A percentile compares a stretch with the other conserved stretches of the same genome.
phyloP scores from a whole-genome alignment of 2,888 invertebrate genomes.

The Pammene fasciana region DNA sequence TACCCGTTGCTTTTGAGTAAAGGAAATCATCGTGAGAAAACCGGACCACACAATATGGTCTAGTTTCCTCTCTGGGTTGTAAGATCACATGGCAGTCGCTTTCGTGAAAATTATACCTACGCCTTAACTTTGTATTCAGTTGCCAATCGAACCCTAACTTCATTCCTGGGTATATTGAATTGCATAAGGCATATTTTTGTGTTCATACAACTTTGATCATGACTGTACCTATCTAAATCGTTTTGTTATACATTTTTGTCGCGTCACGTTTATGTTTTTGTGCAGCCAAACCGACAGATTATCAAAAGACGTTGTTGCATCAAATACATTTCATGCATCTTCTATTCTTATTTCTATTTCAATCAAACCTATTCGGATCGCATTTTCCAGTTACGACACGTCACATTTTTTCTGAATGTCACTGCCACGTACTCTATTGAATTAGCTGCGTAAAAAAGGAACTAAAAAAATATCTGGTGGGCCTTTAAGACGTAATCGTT shows the following conservation, averaged over 20 bases:
- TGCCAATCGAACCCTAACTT: too few species aligned
- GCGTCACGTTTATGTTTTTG: background rate
- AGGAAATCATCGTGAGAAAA: too few species aligned
- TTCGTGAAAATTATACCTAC: too few species aligned
- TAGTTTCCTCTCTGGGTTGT: too few species aligned
- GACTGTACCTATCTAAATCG: too few species aligned
- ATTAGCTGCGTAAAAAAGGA: background rate
- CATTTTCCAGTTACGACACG: background rate
- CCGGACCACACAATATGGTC: too few species aligned
- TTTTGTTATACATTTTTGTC: background rate
- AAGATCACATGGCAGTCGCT: too few species aligned
- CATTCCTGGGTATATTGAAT: too few species aligned
- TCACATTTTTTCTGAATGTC: constrained; percentile 3
- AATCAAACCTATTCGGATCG: constrained; percentile 6
- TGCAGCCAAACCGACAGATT: background rate
- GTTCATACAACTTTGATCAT: too few species aligned
- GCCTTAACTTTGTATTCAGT: too few species aligned
- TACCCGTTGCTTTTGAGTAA: too few species aligned
- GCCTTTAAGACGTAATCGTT: background rate
- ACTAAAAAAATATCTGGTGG: background rate
- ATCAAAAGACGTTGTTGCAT: constrained; percentile 13
- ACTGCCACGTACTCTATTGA: constrained; percentile 3
- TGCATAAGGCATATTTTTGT: too few species aligned
- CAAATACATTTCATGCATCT: constrained; percentile 1
- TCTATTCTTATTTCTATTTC: background rate